phyloP scores from a whole-genome alignment of 2,888 invertebrate genomes.

The Tipula confusa region DNA sequence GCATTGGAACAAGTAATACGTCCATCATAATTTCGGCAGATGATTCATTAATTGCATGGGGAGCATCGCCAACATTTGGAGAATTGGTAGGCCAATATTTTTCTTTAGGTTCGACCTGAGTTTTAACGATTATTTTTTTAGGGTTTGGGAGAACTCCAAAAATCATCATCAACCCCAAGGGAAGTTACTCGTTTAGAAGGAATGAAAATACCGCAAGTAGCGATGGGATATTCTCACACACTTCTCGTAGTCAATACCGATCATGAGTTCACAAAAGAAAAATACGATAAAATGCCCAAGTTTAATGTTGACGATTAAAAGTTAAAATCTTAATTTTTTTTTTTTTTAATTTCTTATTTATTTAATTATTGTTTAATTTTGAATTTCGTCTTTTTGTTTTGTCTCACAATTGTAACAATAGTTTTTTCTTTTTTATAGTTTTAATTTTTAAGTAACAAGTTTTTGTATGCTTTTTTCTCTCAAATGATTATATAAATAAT shows the following conservation, averaged over 20 bases:
- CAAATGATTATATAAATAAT: slow-evolving; percentile 21
- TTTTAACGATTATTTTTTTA: slow-evolving; percentile 43
- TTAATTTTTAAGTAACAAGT: slow-evolving; percentile 8
- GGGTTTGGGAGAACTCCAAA: slow-evolving; percentile 86
- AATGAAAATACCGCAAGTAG: slow-evolving; percentile 68
- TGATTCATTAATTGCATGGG: slow-evolving; percentile 87
- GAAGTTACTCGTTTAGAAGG: slow-evolving; percentile 76
- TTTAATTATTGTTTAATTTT: background rate
- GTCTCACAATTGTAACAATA: slow-evolving; percentile 25
- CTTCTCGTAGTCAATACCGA: slow-evolving; percentile 59
- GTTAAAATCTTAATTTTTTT: background rate
- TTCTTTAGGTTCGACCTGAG: background rate
- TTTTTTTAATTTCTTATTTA: background rate
- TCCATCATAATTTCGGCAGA: slow-evolving; percentile 86
- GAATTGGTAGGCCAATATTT: slow-evolving; percentile 64
- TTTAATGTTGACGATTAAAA: slow-evolving; percentile 48
- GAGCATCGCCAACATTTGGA: slow-evolving; percentile 89
- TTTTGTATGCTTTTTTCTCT: background rate
- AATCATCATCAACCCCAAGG: slow-evolving; percentile 80
- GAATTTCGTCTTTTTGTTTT: slow-evolving; percentile 27
- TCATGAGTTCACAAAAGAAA: slow-evolving; percentile 54
- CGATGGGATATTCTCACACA: slow-evolving; percentile 84
- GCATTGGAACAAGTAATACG: slow-evolving; percentile 77
- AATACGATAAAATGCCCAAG: slow-evolving; percentile 53
- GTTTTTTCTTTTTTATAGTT: background rate